Evolutionary conservation across 2,888 invertebrate species (phyloP).

Genomic region (Perizoma flavofasciatum): DNA sequence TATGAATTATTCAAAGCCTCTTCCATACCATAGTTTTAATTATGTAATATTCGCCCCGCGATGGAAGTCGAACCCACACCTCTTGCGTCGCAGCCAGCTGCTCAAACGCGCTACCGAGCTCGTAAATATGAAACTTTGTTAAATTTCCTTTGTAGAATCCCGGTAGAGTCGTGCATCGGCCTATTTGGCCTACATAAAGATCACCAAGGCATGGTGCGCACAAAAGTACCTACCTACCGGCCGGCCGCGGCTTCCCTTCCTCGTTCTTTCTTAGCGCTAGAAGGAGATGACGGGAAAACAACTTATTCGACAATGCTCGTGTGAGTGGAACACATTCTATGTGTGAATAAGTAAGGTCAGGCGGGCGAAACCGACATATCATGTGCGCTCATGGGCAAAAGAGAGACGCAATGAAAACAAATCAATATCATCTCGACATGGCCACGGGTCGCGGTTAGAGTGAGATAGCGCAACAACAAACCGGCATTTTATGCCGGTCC

Average conservation of each 20-base stretch:
- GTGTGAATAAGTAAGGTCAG: conserved; percentile 80
- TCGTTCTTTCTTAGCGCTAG: conserved; percentile 64
- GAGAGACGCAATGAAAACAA: conserved; percentile 84
- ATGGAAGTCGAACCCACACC: too few species aligned
- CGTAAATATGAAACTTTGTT: conserved; percentile 3
- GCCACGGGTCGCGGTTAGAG: conserved; percentile 65
- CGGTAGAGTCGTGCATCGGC: conserved; percentile 41
- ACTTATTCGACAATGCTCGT: conserved; percentile 63
- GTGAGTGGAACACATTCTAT: conserved; percentile 47
- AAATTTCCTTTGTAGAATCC: conserved; percentile 13
- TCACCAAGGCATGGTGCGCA: conserved; percentile 45
- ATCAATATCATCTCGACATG: conserved; percentile 76
- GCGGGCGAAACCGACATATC: conserved; percentile 64
- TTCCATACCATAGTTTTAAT: too few species aligned
- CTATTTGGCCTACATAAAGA: conserved; percentile 52
- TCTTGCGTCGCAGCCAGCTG: too few species aligned
- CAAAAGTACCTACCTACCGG: conserved; percentile 44
- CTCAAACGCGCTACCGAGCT: background rate
- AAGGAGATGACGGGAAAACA: conserved; percentile 80
- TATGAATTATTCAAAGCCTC: too few species aligned
- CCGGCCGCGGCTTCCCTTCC: conserved; percentile 66
- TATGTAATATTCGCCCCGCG: too few species aligned
- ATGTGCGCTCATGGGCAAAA: conserved; percentile 63
- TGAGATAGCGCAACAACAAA: conserved; percentile 81
- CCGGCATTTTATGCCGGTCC: conserved; percentile 75